Conservation (phyloP, 2,888 invertebrate species). For the Microctonus aethiopoides region DNA sequence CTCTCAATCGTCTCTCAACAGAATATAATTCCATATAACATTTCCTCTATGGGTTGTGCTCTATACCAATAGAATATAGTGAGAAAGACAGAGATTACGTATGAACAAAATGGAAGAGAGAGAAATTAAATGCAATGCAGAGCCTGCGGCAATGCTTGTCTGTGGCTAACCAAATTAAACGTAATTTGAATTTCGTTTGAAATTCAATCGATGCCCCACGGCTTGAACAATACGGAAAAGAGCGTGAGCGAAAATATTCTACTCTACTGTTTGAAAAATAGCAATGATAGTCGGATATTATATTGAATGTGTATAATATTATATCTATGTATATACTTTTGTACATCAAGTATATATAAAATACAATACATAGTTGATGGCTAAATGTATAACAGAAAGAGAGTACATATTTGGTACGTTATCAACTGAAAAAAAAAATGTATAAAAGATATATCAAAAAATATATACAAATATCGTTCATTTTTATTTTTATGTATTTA, state of each 20-base stretch:
- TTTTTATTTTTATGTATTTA: too few relatives aligned
- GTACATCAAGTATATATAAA: too few relatives aligned
- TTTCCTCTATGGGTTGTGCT: constrained; percentile 20
- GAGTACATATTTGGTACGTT: too few relatives aligned
- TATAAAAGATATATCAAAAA: too few relatives aligned
- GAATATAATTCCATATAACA: constrained; percentile 55
- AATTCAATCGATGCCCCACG: constrained; percentile 60
- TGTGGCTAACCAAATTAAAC: constrained; percentile 60
- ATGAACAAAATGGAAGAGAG: constrained; percentile 9
- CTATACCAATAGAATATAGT: constrained; percentile 9
- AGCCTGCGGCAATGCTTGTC: constrained; percentile 38
- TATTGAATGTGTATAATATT: too few relatives aligned
- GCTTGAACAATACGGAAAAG: constrained; percentile 22
- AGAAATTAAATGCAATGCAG: constrained; percentile 11
- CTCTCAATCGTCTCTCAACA: neutral
- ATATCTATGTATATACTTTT: too few relatives aligned
- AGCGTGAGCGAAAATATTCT: neutral
- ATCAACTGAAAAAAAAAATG: too few relatives aligned
- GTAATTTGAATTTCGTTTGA: constrained; percentile 65
- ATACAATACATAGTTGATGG: too few relatives aligned
- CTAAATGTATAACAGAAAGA: too few relatives aligned
- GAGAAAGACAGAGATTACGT: constrained; percentile 18
- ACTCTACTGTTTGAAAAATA: constrained; percentile 11
- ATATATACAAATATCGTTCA: too few relatives aligned
- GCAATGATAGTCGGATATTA: neutral